These are phyloP conservation scores for Gouania willdenowi DNA, from an alignment of 2,797 vertebrate species.

Conservation along the genomic window DNA sequence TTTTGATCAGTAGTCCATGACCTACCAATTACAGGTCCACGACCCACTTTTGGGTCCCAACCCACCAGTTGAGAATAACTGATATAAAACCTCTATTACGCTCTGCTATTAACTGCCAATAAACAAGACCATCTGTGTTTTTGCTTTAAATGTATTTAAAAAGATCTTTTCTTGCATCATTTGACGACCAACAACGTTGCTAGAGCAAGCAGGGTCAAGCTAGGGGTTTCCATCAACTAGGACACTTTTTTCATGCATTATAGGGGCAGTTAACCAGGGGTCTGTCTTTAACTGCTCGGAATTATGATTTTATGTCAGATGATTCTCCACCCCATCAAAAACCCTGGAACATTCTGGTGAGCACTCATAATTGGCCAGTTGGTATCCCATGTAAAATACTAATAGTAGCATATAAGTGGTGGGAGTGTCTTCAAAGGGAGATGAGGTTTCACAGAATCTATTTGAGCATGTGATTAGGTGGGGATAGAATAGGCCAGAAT, in stretches of 20 bases:
- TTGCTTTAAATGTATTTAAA: slow-evolving; percentile 30
- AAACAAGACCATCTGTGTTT: too few species aligned
- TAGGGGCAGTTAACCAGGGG: slow-evolving; percentile 47
- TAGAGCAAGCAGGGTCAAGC: slow-evolving; percentile 13
- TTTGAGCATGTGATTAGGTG: slow-evolving; percentile 64
- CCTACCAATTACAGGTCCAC: too few species aligned
- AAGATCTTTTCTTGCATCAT: slow-evolving; percentile 17
- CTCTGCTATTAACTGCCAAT: too few species aligned
- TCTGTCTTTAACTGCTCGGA: slow-evolving; percentile 62
- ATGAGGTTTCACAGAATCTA: slow-evolving; percentile 62
- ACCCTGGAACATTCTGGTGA: slow-evolving; percentile 66
- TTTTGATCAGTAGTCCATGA: too few species aligned
- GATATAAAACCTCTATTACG: too few species aligned
- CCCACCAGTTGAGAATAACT: too few species aligned
- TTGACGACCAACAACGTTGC: slow-evolving; percentile 29
- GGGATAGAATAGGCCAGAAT: slow-evolving; percentile 58
- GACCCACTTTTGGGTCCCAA: too few species aligned
- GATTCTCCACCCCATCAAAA: slow-evolving; percentile 56
- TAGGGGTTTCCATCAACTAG: slow-evolving; percentile 56
- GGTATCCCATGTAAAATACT: slow-evolving; percentile 64
- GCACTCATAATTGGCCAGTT: slow-evolving; percentile 59
- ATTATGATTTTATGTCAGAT: slow-evolving; percentile 65
- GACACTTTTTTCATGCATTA: slow-evolving; percentile 55
- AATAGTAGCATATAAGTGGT: slow-evolving; percentile 66
- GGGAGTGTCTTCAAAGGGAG: slow-evolving; percentile 57